Evolutionary conservation across 2,113 vertebrate species (phyloP), one percentile per base, ranked within the genome.

Genomic region (Panurus biarmicus): DNA sequence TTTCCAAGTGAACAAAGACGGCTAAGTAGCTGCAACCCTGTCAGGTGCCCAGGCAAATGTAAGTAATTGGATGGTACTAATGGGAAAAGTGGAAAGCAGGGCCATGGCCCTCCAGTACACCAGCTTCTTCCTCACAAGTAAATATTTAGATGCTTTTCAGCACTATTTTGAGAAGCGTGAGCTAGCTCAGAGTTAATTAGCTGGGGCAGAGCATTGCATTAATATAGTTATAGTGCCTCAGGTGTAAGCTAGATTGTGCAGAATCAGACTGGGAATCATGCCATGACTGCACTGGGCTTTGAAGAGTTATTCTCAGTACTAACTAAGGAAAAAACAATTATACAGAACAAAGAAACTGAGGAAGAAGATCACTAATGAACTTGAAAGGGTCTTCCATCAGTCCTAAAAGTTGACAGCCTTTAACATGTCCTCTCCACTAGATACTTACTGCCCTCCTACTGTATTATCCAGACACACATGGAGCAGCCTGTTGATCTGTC

Each of bases 131-230:
- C 57, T 94, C 47, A 26, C 21, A 70, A 73, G 82, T 76, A 80
- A 62, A 85, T 69, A 84, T 47, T 70, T 54, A 80, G 71, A 88
- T 77, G 54, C 5, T 85, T 70, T 73, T 42, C 22, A 31, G 50
- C 33, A 31, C 42, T 88, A 72, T 89, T 91, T 80, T 70, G 50
- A 90, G 74, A 91, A 94, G 83, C 0, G 0, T 62, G 38, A 91
- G 64, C 54, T 70, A 85, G 51, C 71, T 87, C 23, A 50, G 58
- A 87, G 56, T 72, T 94, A 96, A 94, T 96, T 93, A 90, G 85
- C 35, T 85, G 29, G 47, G 67, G 67, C 23, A 95, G 23, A 91
- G 51, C 60, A 26, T 35, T 87, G 23, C 38, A 58, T 70, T 93
- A 80, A 56, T 87, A 85, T 19, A 76, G 33, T 42, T 62, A 11